Conservation (phyloP, 2,888 invertebrate genomes). For the Liodrosophila aerea region DNA sequence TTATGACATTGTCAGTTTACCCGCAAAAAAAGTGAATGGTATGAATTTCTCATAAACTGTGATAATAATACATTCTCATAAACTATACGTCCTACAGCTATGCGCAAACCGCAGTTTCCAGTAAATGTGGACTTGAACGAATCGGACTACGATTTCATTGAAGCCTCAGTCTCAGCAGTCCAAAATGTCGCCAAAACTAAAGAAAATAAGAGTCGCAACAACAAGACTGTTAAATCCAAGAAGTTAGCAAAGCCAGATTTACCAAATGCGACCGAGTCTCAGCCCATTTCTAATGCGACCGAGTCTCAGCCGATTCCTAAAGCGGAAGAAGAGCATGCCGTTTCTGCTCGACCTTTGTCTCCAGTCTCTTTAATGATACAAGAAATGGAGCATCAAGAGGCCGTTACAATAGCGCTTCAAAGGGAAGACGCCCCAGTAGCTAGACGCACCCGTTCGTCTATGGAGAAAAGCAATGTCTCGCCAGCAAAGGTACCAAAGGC, state of each 20-base stretch:
- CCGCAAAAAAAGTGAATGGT: constrained; percentile 26
- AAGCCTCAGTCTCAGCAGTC: neutral
- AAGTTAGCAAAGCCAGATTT: neutral
- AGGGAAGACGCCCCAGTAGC: constrained; percentile 31
- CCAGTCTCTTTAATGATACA: constrained; percentile 53
- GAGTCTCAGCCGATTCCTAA: neutral
- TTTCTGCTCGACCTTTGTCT: constrained; percentile 20
- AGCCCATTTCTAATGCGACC: neutral
- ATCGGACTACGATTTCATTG: constrained; percentile 51
- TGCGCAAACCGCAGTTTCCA: constrained; percentile 16
- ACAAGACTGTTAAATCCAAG: neutral
- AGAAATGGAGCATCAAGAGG: constrained; percentile 40
- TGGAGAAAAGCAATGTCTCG: constrained; percentile 1
- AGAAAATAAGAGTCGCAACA: neutral
- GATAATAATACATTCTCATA: neutral
- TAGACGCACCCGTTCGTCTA: constrained; percentile 52
- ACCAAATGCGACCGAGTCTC: neutral
- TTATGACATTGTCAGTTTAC: constrained; percentile 53
- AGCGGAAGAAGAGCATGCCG: neutral
- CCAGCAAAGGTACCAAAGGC: neutral
- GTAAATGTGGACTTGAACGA: constrained; percentile 16
- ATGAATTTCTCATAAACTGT: neutral
- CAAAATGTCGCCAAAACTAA: neutral
- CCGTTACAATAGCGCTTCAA: neutral
- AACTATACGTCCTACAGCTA: constrained; percentile 6